These are phyloP conservation scores for Malurus alboscapulatus DNA, from an alignment of 2,113 vertebrate species.

Conservation along the genomic window DNA sequence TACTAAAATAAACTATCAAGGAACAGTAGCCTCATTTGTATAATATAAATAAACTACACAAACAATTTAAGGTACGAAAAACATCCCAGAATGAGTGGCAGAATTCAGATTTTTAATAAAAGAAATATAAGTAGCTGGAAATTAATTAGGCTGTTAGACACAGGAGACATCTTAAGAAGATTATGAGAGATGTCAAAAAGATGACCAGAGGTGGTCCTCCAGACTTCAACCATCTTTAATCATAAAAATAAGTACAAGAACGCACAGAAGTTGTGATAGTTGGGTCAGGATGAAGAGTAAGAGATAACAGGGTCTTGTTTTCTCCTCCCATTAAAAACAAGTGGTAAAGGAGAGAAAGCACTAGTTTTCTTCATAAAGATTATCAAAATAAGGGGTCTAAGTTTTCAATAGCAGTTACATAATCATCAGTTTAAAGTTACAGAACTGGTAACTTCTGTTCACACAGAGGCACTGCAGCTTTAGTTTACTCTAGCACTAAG, in stretches of 20 bases:
- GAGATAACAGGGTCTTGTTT: background rate
- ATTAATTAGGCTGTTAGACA: background rate
- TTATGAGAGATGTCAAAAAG: background rate
- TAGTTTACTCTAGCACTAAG: background rate
- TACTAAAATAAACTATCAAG: background rate
- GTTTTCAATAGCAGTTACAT: background rate
- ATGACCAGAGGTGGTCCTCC: background rate
- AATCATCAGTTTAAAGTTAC: background rate
- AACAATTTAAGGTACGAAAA: background rate
- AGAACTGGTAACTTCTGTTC: background rate
- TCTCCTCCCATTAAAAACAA: background rate
- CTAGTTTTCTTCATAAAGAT: background rate
- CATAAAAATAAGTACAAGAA: background rate
- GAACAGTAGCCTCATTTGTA: background rate
- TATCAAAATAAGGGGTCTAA: background rate
- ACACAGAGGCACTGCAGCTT: background rate
- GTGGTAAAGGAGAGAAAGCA: background rate
- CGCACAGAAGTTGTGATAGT: background rate
- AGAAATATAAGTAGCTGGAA: background rate
- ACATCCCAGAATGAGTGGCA: background rate
- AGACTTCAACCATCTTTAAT: background rate
- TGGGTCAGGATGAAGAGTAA: background rate
- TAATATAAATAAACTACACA: background rate
- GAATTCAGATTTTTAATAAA: background rate
- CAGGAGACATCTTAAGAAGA: background rate